phyloP scores from a whole-genome alignment of 2,888 invertebrate species.

The Agrilus mali region DNA sequence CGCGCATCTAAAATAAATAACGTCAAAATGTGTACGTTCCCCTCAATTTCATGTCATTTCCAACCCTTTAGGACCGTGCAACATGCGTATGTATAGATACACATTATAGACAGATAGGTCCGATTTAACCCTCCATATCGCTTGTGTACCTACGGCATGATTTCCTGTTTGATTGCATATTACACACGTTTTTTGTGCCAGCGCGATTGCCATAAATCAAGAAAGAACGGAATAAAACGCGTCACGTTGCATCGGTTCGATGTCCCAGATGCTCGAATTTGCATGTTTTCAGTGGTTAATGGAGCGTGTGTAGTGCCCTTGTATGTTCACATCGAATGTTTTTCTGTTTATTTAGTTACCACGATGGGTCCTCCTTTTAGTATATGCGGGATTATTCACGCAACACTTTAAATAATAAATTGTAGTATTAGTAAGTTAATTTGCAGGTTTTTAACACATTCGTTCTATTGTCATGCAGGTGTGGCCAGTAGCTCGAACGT shows the following conservation, averaged over 20 bases:
- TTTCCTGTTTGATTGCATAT: slow-evolving; percentile 17
- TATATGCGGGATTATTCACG: too few relatives aligned
- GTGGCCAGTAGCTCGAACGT: too few relatives aligned
- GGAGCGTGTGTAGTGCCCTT: slow-evolving; percentile 15
- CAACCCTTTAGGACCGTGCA: slow-evolving; percentile 18
- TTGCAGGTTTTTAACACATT: too few relatives aligned
- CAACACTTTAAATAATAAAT: too few relatives aligned
- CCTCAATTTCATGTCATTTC: slow-evolving; percentile 27
- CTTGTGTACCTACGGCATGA: slow-evolving; percentile 11
- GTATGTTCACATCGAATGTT: slow-evolving; percentile 1
- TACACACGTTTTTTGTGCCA: slow-evolving; percentile 17
- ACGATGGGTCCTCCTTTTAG: too few relatives aligned
- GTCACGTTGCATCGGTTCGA: slow-evolving; percentile 8
- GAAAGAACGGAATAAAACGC: slow-evolving; percentile 12
- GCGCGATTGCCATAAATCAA: slow-evolving; percentile 19
- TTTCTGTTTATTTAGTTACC: too few relatives aligned
- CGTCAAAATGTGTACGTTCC: slow-evolving; percentile 23
- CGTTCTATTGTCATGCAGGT: too few relatives aligned
- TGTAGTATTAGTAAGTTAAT: too few relatives aligned
- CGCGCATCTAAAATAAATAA: slow-evolving; percentile 15
- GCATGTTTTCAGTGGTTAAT: slow-evolving; percentile 13
- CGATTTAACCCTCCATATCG: slow-evolving; percentile 22
- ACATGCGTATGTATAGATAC: neutral
- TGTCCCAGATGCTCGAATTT: slow-evolving; percentile 5
- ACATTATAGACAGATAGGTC: slow-evolving; percentile 12